Conservation (phyloP, 1,140 invertebrate genomes). For the Neodiprion pinetum region DNA sequence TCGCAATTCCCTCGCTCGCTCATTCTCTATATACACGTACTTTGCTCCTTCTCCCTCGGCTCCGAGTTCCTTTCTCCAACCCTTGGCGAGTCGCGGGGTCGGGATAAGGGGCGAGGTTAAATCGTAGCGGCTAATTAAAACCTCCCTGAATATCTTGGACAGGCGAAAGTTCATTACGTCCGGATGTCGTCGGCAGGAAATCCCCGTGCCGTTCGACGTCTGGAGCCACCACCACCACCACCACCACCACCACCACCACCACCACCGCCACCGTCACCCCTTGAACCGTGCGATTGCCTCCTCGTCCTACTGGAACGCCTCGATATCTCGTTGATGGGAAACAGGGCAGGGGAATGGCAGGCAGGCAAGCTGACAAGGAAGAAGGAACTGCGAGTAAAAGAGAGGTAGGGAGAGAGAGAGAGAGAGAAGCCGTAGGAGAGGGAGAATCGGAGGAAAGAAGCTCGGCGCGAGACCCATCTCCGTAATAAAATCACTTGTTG, state of each 20-base stretch:
- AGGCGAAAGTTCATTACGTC: conserved; percentile 3
- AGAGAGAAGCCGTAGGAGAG: not conserved
- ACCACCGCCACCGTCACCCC: not conserved
- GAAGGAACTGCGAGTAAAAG: not conserved
- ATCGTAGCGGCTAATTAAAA: conserved; percentile 1
- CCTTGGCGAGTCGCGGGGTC: not conserved
- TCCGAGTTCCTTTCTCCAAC: not conserved
- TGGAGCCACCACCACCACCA: not conserved
- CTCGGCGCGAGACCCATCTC: conserved; percentile 27
- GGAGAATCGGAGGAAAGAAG: conserved; percentile 15
- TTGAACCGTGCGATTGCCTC: not conserved
- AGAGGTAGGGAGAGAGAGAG: not conserved
- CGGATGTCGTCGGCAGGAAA: conserved; percentile 6
- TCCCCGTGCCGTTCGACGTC: conserved; percentile 6
- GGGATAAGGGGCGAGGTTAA: too few relatives aligned
- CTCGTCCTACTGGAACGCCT: not conserved
- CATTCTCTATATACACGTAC: conserved; percentile 11
- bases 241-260: not conserved
- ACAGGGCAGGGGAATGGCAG: not conserved
- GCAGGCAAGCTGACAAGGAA: too few relatives aligned
- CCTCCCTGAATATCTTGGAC: conserved; percentile 1
- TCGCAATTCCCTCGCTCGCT: not conserved
- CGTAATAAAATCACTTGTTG: conserved; percentile 52
- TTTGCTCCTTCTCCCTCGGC: conserved; percentile 22
- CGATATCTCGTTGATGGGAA: conserved; percentile 2